Percentiles rank a stretch among this genome's conserved stretches.
Conservation (phyloP, 1,140 invertebrate genomes). For the Camponotus floridanus region DNA sequence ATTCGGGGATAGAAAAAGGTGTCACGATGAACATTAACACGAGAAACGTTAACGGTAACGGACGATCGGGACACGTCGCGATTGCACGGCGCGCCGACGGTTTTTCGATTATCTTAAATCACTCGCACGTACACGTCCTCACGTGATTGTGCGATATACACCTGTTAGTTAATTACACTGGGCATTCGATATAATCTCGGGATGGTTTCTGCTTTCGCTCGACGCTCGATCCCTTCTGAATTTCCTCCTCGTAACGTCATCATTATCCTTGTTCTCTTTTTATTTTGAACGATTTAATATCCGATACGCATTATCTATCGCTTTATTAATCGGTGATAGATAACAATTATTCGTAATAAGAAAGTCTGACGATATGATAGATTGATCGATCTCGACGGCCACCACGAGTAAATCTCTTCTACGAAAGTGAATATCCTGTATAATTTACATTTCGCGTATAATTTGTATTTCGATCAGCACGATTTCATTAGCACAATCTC, state of each 20-base stretch:
- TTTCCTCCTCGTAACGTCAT: conserved; percentile 40
- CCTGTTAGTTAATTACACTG: conserved; percentile 53
- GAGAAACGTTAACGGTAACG: conserved; percentile 67
- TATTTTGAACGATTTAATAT: conserved; percentile 66
- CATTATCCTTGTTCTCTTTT: conserved; percentile 57
- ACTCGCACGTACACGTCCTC: conserved; percentile 20
- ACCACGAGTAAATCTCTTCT: conserved; percentile 76
- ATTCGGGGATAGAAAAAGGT: conserved; percentile 66
- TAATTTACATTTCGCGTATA: not conserved
- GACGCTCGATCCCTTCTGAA: conserved; percentile 49
- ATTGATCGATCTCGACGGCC: conserved; percentile 77
- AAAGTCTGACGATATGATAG: conserved; percentile 85
- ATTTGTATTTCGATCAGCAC: not conserved
- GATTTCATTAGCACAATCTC: conserved; percentile 20
- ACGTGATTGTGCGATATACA: conserved; percentile 29
- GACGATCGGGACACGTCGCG: conserved; percentile 47
- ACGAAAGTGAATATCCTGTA: conserved; percentile 4
- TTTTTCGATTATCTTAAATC: conserved; percentile 42
- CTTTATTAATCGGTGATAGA: conserved; percentile 73
- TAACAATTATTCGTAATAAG: conserved; percentile 81
- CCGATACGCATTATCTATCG: conserved; percentile 72
- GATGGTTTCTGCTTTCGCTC: conserved; percentile 55
- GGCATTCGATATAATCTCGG: conserved; percentile 17
- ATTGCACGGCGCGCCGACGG: conserved; percentile 20
- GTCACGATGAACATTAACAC: conserved; percentile 73